Percentiles rank a stretch among this genome's conserved stretches.
phyloP scores from a whole-genome alignment of 2,888 invertebrate species.

The Pyrocoelia pectoralis region DNA sequence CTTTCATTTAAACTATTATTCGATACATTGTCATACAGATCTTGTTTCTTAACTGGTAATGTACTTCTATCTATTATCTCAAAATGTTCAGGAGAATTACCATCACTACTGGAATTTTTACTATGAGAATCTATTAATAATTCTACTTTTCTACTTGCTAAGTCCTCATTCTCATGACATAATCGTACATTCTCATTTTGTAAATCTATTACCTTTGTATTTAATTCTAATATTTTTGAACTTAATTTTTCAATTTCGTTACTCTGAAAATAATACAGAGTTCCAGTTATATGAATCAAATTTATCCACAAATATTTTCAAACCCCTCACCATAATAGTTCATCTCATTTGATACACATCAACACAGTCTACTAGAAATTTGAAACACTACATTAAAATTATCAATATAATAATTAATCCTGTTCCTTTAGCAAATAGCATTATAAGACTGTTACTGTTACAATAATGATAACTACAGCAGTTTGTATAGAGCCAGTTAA shows the following conservation, averaged over 20 bases:
- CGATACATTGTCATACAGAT: conserved; percentile 53
- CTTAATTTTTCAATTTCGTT: conserved; percentile 44
- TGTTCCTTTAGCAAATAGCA: too few relatives aligned
- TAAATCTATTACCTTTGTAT: conserved; percentile 53
- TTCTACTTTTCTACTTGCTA: conserved; percentile 35
- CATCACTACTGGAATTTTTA: conserved; percentile 59
- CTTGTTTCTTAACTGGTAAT: conserved; percentile 42
- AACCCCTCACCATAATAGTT: too few relatives aligned
- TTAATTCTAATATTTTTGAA: conserved; percentile 56
- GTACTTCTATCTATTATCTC: conserved; percentile 65
- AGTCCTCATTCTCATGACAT: conserved; percentile 46
- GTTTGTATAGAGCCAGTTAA: too few relatives aligned
- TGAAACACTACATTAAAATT: too few relatives aligned
- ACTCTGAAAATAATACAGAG: conserved; percentile 29
- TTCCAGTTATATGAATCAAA: too few relatives aligned
- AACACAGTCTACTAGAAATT: too few relatives aligned
- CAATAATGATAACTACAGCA: too few relatives aligned
- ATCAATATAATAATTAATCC: too few relatives aligned
- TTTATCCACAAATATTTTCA: too few relatives aligned
- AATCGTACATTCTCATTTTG: conserved; percentile 59
- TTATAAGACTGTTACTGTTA: too few relatives aligned
- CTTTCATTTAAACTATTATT: conserved; percentile 53
- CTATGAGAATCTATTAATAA: conserved; percentile 21
- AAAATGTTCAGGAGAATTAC: conserved; percentile 69
- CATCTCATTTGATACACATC: too few relatives aligned